Conservation (phyloP, 2,797 vertebrate genomes). For the Bradypodion pumilum region DNA sequence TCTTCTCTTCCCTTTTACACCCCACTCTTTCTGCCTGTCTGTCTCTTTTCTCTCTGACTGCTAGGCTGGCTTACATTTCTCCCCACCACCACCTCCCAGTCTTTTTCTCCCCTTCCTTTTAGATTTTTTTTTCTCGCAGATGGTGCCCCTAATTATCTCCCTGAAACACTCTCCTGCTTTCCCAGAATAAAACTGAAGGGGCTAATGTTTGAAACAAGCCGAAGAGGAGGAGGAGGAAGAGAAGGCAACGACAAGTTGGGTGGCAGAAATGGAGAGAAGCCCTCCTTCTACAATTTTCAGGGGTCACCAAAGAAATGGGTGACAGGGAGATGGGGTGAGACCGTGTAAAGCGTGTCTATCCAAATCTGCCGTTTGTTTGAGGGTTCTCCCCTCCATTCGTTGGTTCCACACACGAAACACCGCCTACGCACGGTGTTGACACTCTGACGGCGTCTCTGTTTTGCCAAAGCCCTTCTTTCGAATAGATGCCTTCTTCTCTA, state of each 20-base stretch:
- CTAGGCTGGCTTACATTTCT: too few relatives aligned
- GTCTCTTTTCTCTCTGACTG: too few relatives aligned
- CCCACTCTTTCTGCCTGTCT: neutral
- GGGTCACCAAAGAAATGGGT: neutral
- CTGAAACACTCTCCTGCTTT: neutral
- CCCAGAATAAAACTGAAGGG: neutral
- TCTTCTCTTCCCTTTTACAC: neutral
- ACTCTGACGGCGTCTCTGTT: too few relatives aligned
- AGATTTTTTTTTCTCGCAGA: conserved; percentile 11
- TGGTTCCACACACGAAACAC: neutral
- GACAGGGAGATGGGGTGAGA: neutral
- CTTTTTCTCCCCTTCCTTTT: neutral
- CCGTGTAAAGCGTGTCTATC: neutral
- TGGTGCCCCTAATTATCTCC: conserved; percentile 9
- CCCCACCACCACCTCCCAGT: too few relatives aligned
- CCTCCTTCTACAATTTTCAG: too few relatives aligned
- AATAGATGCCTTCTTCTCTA: neutral
- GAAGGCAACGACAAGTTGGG: too few relatives aligned
- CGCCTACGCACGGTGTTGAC: neutral
- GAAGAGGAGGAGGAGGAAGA: neutral
- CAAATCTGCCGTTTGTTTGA: neutral
- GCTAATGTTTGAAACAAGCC: neutral
- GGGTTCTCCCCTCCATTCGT: neutral
- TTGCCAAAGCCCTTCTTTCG: neutral
- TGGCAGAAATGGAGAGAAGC: too few relatives aligned